A percentile compares a stretch with the other conserved stretches of the same genome.
These are phyloP conservation scores for Ascidia mentula DNA, from an alignment of 23 tunicate species.

Conservation along the genomic window DNA sequence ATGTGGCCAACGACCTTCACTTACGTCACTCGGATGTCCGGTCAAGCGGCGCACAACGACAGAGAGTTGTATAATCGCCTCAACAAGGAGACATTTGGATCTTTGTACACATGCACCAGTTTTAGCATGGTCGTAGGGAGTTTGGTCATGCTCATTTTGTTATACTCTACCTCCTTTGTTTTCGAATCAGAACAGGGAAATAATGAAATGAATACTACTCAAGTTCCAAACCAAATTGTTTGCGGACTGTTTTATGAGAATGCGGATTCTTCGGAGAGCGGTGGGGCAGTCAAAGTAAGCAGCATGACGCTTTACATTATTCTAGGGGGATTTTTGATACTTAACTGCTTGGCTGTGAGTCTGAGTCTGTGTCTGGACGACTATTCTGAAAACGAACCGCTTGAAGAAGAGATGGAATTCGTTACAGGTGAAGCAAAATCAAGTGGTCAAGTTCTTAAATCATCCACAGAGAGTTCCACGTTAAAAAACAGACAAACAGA, in stretches of 20 bases:
- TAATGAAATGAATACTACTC: background rate
- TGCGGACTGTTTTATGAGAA: background rate
- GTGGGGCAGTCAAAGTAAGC: background rate
- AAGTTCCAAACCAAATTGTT: background rate
- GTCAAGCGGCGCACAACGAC: background rate
- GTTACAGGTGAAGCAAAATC: background rate
- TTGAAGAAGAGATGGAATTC: background rate
- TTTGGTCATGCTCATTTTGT: background rate
- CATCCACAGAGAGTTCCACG: background rate
- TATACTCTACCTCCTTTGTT: background rate
- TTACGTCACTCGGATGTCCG: conserved; percentile 7
- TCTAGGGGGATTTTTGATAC: background rate
- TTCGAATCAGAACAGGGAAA: background rate
- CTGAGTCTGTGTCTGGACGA: background rate
- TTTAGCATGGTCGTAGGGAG: background rate
- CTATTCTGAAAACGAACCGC: background rate
- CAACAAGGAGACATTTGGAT: background rate
- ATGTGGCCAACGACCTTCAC: background rate
- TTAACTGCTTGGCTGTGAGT: background rate
- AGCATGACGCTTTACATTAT: background rate
- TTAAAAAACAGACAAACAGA: no score
- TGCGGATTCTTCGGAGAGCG: background rate
- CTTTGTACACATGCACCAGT: background rate
- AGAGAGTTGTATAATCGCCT: background rate
- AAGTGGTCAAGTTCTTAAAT: background rate